Evolutionary conservation across 1,140 invertebrate genomes (phyloP).

Genomic region (Cyclina sinensis): DNA sequence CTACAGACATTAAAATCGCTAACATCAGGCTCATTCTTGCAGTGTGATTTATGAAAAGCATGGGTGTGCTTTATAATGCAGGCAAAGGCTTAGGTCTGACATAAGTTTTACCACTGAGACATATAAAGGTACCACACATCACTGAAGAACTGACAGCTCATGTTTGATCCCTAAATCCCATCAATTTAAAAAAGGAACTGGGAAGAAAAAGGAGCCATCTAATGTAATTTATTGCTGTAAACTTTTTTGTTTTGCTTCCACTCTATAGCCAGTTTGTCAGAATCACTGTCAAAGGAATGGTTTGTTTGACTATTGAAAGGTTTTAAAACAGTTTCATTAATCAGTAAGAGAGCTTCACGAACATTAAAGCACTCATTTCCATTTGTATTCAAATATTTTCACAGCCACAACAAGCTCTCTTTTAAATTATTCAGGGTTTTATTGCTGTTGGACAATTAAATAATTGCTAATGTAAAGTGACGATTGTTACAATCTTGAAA

Average conservation of each 20-base stretch:
- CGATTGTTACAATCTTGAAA: not conserved
- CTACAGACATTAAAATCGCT: too few species aligned
- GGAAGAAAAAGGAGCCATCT: not conserved
- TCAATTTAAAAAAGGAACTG: not conserved
- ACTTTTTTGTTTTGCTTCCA: not conserved
- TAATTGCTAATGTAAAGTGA: slow-evolving; percentile 27
- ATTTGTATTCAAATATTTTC: slow-evolving; percentile 49
- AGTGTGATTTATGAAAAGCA: too few species aligned
- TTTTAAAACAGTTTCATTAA: slow-evolving; percentile 45
- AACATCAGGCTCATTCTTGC: too few species aligned
- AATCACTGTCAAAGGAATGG: slow-evolving; percentile 42
- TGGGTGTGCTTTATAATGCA: not conserved
- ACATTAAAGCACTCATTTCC: slow-evolving; percentile 42
- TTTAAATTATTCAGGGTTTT: slow-evolving; percentile 46
- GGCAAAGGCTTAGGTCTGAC: not conserved
- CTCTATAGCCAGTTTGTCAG: not conserved
- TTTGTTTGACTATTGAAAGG: slow-evolving; percentile 14
- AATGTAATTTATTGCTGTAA: not conserved
- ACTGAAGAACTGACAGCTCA: not conserved
- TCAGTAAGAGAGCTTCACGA: slow-evolving; percentile 23
- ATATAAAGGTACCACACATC: not conserved
- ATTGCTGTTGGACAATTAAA: not conserved
- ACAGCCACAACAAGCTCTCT: not conserved
- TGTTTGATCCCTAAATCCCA: slow-evolving; percentile 4
- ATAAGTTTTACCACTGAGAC: not conserved